Base-by-base conservation (phyloP, 1,140 invertebrate species). In the Dinoponera quadriceps region DNA sequence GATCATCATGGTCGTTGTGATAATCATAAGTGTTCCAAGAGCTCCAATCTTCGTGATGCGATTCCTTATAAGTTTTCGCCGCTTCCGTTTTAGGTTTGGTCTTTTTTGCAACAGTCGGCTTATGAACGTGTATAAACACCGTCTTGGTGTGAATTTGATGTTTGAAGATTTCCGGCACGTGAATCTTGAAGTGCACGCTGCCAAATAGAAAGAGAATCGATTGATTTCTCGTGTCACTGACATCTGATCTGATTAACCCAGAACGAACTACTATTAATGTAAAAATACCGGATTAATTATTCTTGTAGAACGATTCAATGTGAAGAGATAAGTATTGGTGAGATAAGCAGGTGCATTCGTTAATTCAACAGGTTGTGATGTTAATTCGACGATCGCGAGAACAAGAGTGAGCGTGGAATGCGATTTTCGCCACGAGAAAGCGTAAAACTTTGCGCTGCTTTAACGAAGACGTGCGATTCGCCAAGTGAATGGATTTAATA, bases 111-210 rank as follows among this genome's bases (percentile, higher is more conserved):
- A 66, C 65, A 18, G 51, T 59, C 22, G 88, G 89, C 54, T 88
- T 84, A 74, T 95, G 94, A 54, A 95, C 92, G 69, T 95, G 95
- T 48, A 95, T 94, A 44, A 94, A 95, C 29, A 96, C 94, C 44
- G 95, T 95, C 84, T 95, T 95, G 3, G 95, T 95, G 77, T 96
- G 95, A 74, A 94, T 92, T 57, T 95, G 94, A 78, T 95, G 95
- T 54, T 95, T 95, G 71, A 95, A 94, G 68, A 95, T 94, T 87
- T 96, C 94, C 9, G 95, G 95, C 0, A 96, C 93, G 85, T 95
- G 93, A 22, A 96, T 91, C 88, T 94, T 95, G 62, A 96, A 91
- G 73, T 95, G 94, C 29, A 95, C 92, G 82, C 95, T 96, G 93
- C 68, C 81, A n/a, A 88, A 69, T 33, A 2, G n/a, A 66, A 71